Base-by-base conservation (phyloP, 37 sponge, comb jelly and placozoan genomes). In the Ephydatia muelleri region DNA sequence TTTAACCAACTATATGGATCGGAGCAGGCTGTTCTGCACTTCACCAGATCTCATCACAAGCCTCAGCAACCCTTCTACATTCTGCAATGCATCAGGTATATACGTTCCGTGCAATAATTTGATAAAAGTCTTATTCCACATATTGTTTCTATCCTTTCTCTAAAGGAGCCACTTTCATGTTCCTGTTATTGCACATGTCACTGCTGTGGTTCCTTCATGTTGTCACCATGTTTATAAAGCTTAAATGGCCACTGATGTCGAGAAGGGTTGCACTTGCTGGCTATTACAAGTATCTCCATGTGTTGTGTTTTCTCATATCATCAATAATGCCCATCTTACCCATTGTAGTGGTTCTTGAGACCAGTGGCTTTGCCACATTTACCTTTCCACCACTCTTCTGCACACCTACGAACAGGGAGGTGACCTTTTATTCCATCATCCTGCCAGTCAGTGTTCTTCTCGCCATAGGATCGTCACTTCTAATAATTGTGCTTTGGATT, bases 331-430 rank as follows among this genome's bases (percentile, higher is more conserved):
- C 78, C 26, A 64, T 12, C 11, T 49, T 78, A 5, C n/a, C 48
- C 2, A 11, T 78, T 16, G 27, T 8, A 22, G 37, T 78, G 37
- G 48, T 35, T 37, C 28, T 21, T 3, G 49, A 78, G 3, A 78
- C 25, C 6, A 27, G 26, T 2, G 83, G 83, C 2, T 88, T 82
- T 78, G 78, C 39, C 32, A 22, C 67, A 13, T 35, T 36, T 29
- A 67, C 79, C 33, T 88, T 83, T 49, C 88, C 83, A 33, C 78
- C 88, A 0, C 47, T 77, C 3, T 30, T 78, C 31, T 88, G 88
- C 72, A 78, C 40, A 64, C 29, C 47, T 28, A 67, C 26, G 9
- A 40, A 64, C 23, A 29, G 33, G 36, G 43, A 83, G 27, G 31
- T 39, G 30, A 16, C 36, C n/a, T 88, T 83, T 73, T 88, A 88